A percentile compares a stretch with the other conserved stretches of the same genome.
Conservation (phyloP, 2,888 invertebrate genomes). For the Phymatocera aterrima region DNA sequence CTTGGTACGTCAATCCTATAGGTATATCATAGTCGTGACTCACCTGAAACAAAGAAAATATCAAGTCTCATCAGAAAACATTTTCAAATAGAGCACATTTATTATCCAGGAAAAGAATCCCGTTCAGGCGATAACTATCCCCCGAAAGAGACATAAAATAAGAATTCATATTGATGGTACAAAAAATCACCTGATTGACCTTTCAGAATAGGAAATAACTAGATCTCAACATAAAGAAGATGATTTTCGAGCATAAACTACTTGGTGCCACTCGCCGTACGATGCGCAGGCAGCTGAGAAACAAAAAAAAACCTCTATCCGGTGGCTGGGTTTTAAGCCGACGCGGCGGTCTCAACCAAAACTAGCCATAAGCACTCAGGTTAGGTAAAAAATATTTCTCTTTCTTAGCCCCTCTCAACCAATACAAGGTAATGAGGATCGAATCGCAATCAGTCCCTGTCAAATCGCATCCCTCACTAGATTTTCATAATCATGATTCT, state of each 20-base stretch:
- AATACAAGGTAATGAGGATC: neutral
- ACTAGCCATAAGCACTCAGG: neutral
- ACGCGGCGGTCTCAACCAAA: neutral
- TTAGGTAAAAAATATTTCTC: neutral
- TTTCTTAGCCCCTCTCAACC: neutral
- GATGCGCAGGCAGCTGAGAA: conserved; percentile 8
- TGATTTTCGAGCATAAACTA: neutral
- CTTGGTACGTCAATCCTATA: neutral
- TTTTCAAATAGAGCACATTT: conserved; percentile 38
- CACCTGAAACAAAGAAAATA: conserved; percentile 52
- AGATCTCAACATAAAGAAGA: conserved; percentile 2
- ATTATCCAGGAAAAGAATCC: neutral
- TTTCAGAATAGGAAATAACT: neutral
- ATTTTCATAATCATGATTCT: neutral
- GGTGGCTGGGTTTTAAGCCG: conserved; percentile 2
- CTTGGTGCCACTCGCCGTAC: neutral
- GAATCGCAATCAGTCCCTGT: conserved; percentile 8
- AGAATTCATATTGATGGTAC: neutral
- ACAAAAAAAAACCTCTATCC: neutral
- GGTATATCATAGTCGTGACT: conserved; percentile 46
- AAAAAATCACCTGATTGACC: neutral
- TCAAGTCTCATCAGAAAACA: conserved; percentile 46
- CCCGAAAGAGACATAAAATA: conserved; percentile 10
- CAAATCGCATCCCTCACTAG: neutral
- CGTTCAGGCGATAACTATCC: neutral